These are phyloP conservation scores for Goniozus legneri DNA, from an alignment of 1,140 invertebrate species.

Conservation along the genomic window DNA sequence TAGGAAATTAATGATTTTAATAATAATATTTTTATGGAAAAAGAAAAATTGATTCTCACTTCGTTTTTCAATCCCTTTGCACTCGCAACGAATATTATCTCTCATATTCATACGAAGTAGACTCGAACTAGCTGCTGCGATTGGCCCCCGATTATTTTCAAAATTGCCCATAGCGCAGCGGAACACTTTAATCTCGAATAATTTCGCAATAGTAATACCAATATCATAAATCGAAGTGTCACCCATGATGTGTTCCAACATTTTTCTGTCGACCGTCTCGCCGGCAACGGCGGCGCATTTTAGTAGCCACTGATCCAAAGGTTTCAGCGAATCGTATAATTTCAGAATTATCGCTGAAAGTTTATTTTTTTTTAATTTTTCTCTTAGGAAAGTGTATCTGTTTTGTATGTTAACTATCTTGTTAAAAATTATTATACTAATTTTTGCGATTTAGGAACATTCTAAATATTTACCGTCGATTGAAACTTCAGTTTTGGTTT, in stretches of 20 bases:
- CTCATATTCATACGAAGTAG: constrained; percentile 25
- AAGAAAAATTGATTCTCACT: constrained; percentile 16
- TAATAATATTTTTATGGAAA: constrained; percentile 1
- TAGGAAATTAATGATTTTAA: not conserved
- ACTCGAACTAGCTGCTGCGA: constrained; percentile 39
- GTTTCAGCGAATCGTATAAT: constrained; percentile 58
- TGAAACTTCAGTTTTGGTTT: constrained; percentile 39
- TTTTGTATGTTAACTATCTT: no score
- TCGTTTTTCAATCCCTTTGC: constrained; percentile 24
- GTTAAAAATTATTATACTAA: not conserved
- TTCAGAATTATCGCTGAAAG: constrained; percentile 59
- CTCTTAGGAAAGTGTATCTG: no score
- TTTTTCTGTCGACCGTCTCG: constrained; percentile 56
- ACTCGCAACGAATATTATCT: constrained; percentile 31
- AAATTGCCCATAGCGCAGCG: constrained; percentile 60
- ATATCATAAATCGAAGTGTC: constrained; percentile 46
- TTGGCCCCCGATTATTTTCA: constrained; percentile 29
- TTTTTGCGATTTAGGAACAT: not conserved
- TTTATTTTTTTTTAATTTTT: no score
- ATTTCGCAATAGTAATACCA: constrained; percentile 55
- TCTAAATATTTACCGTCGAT: constrained; percentile 40
- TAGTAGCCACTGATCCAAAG: constrained; percentile 60
- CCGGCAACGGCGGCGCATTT: constrained; percentile 62
- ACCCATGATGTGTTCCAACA: constrained; percentile 56
- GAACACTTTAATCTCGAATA: constrained; percentile 60